These are phyloP conservation scores for Villa cingulata DNA, from an alignment of 2,888 invertebrate genomes.

Conservation along the genomic window DNA sequence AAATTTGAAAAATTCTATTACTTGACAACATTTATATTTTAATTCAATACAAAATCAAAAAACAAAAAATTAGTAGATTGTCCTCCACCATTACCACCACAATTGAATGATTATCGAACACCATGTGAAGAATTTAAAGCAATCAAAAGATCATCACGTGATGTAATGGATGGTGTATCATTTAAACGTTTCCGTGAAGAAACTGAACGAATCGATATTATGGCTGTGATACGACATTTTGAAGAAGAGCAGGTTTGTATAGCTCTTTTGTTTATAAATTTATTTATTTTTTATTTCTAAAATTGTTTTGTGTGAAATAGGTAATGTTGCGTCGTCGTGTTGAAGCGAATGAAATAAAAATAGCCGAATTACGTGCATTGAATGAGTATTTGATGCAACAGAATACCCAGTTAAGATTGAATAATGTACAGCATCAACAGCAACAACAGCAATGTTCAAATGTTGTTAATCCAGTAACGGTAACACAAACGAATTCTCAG, in stretches of 20 bases:
- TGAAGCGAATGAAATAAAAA: slow-evolving; percentile 21
- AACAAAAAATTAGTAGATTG: too few relatives aligned
- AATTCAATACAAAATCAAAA: too few relatives aligned
- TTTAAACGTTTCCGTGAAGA: slow-evolving; percentile 19
- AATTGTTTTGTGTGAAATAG: not conserved
- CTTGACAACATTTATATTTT: too few relatives aligned
- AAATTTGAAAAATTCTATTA: not conserved
- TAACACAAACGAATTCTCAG: slow-evolving; percentile 42
- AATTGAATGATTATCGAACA: not conserved
- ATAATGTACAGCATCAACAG: slow-evolving; percentile 36
- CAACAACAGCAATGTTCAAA: slow-evolving; percentile 35
- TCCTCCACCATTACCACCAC: not conserved
- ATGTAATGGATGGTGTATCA: slow-evolving; percentile 1
- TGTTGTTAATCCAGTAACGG: slow-evolving; percentile 45
- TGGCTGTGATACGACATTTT: slow-evolving; percentile 18
- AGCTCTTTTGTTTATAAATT: too few relatives aligned
- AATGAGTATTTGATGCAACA: slow-evolving; percentile 68
- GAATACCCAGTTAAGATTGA: slow-evolving; percentile 55
- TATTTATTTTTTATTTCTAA: not conserved
- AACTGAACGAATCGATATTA: slow-evolving; percentile 17
- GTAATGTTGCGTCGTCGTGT: slow-evolving; percentile 19
- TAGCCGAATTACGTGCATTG: slow-evolving; percentile 56
- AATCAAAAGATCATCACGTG: slow-evolving; percentile 13
- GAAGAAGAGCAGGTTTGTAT: slow-evolving; percentile 19
- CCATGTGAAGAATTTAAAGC: slow-evolving; percentile 14